These are phyloP conservation scores for Dermolepida albohirtum DNA, from an alignment of 2,888 invertebrate genomes.

Conservation along the genomic window DNA sequence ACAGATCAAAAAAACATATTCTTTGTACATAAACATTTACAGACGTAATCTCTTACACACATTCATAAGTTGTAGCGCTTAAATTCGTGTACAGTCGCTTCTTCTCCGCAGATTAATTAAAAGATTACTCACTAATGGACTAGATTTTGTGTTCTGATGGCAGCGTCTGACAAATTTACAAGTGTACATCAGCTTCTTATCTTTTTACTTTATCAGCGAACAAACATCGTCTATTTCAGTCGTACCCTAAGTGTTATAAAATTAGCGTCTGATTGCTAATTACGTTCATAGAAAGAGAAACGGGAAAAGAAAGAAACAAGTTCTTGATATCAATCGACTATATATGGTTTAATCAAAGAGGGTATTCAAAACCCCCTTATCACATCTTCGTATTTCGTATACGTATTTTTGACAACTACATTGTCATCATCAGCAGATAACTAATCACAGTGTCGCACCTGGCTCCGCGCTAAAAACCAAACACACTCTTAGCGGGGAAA, in stretches of 20 bases:
- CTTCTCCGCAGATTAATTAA: slow-evolving; percentile 38
- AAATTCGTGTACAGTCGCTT: slow-evolving; percentile 36
- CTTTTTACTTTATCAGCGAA: slow-evolving; percentile 34
- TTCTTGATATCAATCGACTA: too few relatives aligned
- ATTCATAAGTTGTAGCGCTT: slow-evolving; percentile 24
- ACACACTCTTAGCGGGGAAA: too few relatives aligned
- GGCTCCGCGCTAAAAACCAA: too few relatives aligned
- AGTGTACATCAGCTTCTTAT: slow-evolving; percentile 31
- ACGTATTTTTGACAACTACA: too few relatives aligned
- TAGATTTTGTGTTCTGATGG: slow-evolving; percentile 38
- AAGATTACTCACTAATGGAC: slow-evolving; percentile 38
- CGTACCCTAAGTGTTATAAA: slow-evolving; percentile 26
- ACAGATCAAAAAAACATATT: slow-evolving; percentile 29
- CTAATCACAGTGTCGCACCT: too few relatives aligned
- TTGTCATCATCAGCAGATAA: too few relatives aligned
- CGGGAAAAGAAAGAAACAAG: background rate
- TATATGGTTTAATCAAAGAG: too few relatives aligned
- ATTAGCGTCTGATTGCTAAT: slow-evolving; percentile 36
- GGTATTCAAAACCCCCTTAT: too few relatives aligned
- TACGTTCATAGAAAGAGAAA: slow-evolving; percentile 11
- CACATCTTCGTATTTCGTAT: too few relatives aligned
- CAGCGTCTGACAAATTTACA: slow-evolving; percentile 35
- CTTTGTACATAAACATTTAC: background rate
- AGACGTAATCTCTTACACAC: slow-evolving; percentile 10
- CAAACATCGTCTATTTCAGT: slow-evolving; percentile 32